These are phyloP conservation scores for Anaspis maculata DNA, from an alignment of 2,888 invertebrate genomes.

Conservation along the genomic window DNA sequence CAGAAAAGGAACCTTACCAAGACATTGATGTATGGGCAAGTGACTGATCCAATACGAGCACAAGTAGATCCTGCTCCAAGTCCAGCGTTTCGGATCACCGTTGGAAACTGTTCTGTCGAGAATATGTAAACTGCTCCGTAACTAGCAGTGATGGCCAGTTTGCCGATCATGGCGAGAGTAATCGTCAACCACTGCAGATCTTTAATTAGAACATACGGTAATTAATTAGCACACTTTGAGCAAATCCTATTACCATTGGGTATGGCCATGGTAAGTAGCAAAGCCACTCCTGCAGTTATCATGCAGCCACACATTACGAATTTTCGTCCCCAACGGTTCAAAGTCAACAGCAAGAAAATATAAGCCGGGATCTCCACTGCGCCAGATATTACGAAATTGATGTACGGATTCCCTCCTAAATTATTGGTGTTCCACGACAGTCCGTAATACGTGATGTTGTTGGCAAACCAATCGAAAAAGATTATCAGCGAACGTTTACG, in stretches of 20 bases:
- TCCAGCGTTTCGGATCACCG: constrained; percentile 58
- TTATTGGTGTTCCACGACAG: constrained; percentile 67
- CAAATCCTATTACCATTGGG: constrained; percentile 42
- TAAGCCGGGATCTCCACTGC: constrained; percentile 72
- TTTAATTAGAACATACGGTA: constrained; percentile 25
- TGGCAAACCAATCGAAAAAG: constrained; percentile 72
- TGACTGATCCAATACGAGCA: constrained; percentile 54
- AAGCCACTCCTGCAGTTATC: constrained; percentile 52
- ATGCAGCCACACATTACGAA: constrained; percentile 60
- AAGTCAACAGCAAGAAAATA: constrained; percentile 53
- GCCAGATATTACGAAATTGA: constrained; percentile 68
- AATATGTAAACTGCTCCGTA: constrained; percentile 68
- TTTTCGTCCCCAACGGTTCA: constrained; percentile 64
- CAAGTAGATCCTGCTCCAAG: constrained; percentile 56
- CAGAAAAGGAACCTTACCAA: no score
- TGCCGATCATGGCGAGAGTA: constrained; percentile 60
- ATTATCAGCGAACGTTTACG: constrained; percentile 57
- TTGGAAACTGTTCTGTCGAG: constrained; percentile 68
- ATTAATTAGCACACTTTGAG: not conserved
- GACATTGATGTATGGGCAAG: constrained; percentile 53
- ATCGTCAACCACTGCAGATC: constrained; percentile 50
- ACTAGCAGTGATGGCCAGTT: constrained; percentile 63
- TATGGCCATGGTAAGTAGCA: constrained; percentile 51
- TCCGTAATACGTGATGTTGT: constrained; percentile 70
- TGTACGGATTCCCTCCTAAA: constrained; percentile 60